These are phyloP conservation scores for Ceratoteleas bidentatus DNA, from an alignment of 1,140 invertebrate genomes.

Conservation along the genomic window DNA sequence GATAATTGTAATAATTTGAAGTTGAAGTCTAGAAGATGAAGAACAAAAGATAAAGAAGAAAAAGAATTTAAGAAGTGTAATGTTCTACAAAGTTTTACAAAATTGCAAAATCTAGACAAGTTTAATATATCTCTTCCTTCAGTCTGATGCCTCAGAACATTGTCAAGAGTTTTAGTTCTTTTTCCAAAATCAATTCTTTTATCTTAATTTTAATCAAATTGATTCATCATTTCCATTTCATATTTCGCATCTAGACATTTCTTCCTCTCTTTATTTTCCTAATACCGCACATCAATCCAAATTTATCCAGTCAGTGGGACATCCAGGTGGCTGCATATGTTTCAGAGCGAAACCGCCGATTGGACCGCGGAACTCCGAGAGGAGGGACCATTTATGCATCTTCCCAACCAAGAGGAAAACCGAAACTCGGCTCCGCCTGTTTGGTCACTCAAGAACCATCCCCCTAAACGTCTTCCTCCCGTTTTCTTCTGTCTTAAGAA, in stretches of 20 bases:
- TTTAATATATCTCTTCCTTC: too few relatives aligned
- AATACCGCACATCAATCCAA: constrained; percentile 14
- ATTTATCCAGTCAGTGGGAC: constrained; percentile 27
- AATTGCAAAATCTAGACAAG: too few relatives aligned
- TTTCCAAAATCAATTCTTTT: too few relatives aligned
- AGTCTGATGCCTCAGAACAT: too few relatives aligned
- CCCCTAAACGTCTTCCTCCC: constrained; percentile 13
- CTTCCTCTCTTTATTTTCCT: constrained; percentile 7
- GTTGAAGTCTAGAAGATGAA: too few relatives aligned
- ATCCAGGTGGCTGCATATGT: constrained; percentile 51
- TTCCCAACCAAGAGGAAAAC: constrained; percentile 5
- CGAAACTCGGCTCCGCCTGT: constrained; percentile 29
- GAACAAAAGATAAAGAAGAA: too few relatives aligned
- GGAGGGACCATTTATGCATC: constrained; percentile 10
- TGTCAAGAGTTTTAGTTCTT: too few relatives aligned
- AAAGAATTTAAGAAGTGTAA: too few relatives aligned
- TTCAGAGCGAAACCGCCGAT: constrained; percentile 13
- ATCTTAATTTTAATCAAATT: too few relatives aligned
- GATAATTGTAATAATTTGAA: too few relatives aligned
- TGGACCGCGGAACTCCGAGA: constrained; percentile 16
- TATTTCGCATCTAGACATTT: background rate
- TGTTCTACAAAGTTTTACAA: too few relatives aligned
- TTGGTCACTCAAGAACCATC: constrained; percentile 22
- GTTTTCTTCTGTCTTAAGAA: constrained; percentile 58
- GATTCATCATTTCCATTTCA: background rate